phyloP scores from a whole-genome alignment of 2,113 vertebrate genomes.

The Ammospiza nelsoni region DNA sequence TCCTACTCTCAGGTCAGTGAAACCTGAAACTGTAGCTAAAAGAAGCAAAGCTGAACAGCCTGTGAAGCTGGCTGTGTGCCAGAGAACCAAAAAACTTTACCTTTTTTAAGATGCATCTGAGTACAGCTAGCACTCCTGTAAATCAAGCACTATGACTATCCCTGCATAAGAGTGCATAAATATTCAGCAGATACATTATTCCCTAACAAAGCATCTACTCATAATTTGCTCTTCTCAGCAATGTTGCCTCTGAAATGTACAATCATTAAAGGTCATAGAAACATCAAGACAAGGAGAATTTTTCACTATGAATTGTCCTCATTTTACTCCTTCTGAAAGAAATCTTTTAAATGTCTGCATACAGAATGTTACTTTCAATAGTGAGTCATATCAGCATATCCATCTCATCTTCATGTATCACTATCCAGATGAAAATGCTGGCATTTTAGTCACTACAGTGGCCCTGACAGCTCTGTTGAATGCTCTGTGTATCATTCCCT shows the following conservation, averaged over 20 bases:
- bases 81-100: neutral
- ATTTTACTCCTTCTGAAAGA: constrained; percentile 1
- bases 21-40: neutral
- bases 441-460: neutral
- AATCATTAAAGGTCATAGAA: neutral
- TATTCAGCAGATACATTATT: neutral
- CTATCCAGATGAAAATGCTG: neutral
- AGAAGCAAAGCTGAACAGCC: neutral
- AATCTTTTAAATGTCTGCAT: neutral
- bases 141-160: neutral
- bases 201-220: neutral
- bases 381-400: neutral
- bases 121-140: neutral
- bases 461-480: neutral
- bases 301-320: neutral
- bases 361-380: neutral
- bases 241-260: neutral
- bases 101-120: neutral
- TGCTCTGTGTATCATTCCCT: neutral
- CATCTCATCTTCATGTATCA: neutral
- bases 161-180: neutral
- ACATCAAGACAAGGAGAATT: neutral
- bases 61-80: neutral
- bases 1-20: neutral
- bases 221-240: neutral